Conservation (phyloP, 2,113 vertebrate species). For the Ellobius talpinus region DNA sequence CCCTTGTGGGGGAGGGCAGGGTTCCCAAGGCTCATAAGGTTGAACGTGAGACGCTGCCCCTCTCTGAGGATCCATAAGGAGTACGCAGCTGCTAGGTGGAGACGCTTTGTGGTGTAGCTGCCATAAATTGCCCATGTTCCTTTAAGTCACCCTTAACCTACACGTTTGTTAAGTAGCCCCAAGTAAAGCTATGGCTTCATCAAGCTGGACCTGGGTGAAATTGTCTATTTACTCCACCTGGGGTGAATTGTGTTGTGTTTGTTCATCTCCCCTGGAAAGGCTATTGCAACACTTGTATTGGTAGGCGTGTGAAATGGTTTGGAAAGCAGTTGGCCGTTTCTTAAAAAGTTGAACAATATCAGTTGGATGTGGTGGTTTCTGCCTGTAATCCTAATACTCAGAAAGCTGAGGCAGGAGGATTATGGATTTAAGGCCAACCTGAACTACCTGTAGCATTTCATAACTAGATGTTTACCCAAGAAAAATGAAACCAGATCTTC, state of each 20-base stretch:
- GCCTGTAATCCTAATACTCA: background rate
- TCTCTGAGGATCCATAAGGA: background rate
- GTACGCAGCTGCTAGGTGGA: background rate
- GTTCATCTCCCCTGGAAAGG: background rate
- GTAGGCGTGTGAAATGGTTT: background rate
- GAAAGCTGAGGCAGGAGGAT: background rate
- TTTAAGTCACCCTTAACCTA: background rate
- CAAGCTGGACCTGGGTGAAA: background rate
- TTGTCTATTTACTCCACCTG: background rate
- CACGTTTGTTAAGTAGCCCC: background rate
- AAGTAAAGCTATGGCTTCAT: background rate
- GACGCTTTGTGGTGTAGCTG: background rate
- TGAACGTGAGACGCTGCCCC: rapidly evolving
- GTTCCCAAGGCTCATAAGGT: background rate
- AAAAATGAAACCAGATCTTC: background rate
- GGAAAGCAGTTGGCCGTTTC: background rate
- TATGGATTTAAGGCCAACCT: background rate
- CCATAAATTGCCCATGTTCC: background rate
- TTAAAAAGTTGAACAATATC: background rate
- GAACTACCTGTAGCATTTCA: background rate
- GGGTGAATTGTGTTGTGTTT: background rate
- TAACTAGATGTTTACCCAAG: background rate
- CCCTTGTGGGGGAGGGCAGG: background rate
- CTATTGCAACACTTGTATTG: background rate
- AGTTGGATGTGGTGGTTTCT: background rate